Percentiles rank a stretch among this genome's conserved stretches.
These are phyloP conservation scores for Laticauda colubrina DNA, from an alignment of 2,113 vertebrate genomes.

Conservation along the genomic window DNA sequence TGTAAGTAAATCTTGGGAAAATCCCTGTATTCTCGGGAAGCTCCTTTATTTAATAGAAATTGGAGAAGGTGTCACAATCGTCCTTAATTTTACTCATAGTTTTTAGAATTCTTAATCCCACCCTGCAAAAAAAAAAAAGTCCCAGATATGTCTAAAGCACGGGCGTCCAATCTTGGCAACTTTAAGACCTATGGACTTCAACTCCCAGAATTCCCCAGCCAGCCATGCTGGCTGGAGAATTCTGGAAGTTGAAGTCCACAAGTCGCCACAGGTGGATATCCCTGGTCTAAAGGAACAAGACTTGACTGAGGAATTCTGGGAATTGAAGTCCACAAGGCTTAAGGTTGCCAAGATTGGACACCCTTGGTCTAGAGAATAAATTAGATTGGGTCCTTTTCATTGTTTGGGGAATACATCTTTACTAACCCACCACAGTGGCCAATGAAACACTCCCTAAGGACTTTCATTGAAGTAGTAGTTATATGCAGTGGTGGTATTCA, in stretches of 20 bases:
- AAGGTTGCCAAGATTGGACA: neutral
- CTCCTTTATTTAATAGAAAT: neutral
- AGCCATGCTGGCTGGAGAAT: too few species aligned
- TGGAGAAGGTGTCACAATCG: neutral
- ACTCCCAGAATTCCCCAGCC: neutral
- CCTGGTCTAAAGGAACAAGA: too few species aligned
- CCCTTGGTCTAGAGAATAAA: neutral
- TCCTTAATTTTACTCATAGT: neutral
- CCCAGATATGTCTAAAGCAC: neutral
- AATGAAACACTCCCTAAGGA: neutral
- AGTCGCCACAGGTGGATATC: too few species aligned
- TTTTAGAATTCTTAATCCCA: neutral
- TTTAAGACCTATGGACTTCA: neutral
- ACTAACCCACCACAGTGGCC: neutral
- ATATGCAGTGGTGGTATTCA: neutral
- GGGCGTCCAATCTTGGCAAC: neutral
- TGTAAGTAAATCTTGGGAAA: constrained; percentile 56
- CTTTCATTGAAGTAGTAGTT: neutral
- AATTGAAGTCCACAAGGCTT: neutral
- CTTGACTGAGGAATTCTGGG: neutral
- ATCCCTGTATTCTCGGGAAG: neutral
- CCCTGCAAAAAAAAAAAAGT: neutral
- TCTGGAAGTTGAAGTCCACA: neutral
- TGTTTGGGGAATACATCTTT: neutral
- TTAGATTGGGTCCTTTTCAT: neutral